phyloP scores from a whole-genome alignment of 2,113 vertebrate species.

The Daubentonia madagascariensis region DNA sequence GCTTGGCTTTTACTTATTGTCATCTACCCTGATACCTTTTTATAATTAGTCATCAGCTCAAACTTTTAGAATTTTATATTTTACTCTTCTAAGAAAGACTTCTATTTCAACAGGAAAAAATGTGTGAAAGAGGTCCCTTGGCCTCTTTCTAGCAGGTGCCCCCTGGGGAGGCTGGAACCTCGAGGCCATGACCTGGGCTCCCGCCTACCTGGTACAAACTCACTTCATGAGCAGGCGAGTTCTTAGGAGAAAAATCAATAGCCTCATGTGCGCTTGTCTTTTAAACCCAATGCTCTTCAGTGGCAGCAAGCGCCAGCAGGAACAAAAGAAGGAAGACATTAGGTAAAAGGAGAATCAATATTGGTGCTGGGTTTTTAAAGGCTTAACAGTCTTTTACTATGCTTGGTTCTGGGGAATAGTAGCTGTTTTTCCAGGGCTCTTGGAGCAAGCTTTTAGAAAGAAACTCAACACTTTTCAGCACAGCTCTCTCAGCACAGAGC shows the following conservation, averaged over 20 bases:
- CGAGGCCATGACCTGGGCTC: background rate
- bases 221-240: background rate
- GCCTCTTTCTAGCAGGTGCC: background rate
- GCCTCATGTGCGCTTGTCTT: background rate
- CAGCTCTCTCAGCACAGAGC: background rate
- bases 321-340: slow-evolving; percentile 60
- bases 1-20: background rate
- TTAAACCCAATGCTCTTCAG: slow-evolving; percentile 13
- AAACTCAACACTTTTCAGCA: background rate
- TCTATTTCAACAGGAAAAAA: background rate
- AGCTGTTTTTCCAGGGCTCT: background rate
- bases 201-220: background rate
- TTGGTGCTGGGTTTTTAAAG: slow-evolving; percentile 47
- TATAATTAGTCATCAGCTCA: background rate
- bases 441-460: background rate
- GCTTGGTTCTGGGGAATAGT: background rate
- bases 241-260: slow-evolving; percentile 51
- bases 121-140: background rate
- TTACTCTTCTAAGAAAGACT: background rate
- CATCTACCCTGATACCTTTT: background rate
- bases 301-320: background rate
- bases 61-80: background rate
- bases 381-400: background rate
- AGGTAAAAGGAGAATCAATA: slow-evolving; percentile 53
- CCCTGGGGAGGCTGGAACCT: background rate